A percentile compares a stretch with the other conserved stretches of the same genome.
Evolutionary conservation across 1,140 invertebrate genomes (phyloP).

Genomic region (Oryzaephilus surinamensis): DNA sequence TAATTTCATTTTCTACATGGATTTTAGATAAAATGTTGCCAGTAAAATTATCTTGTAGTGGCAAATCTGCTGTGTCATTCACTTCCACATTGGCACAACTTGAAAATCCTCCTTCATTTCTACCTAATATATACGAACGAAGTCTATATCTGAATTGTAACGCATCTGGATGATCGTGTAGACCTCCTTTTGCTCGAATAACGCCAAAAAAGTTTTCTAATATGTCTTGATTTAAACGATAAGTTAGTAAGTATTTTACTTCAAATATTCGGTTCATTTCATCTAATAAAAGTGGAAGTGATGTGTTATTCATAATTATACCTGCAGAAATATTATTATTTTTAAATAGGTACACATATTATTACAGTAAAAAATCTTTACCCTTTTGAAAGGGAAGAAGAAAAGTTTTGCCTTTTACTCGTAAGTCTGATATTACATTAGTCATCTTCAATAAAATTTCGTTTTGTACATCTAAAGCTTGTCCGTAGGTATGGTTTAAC

Average conservation of each 20-base stretch:
- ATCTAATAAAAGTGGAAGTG: not conserved
- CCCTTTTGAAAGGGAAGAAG: slow-evolving; percentile 1
- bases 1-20: too few relatives aligned
- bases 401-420: slow-evolving; percentile 1
- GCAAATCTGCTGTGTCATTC: slow-evolving; percentile 1
- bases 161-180: slow-evolving; percentile 16
- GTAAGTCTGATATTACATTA: not conserved
- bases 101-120: slow-evolving; percentile 14
- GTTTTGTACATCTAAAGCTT: not conserved
- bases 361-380: too few relatives aligned
- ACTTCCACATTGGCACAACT: slow-evolving; percentile 8
- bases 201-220: slow-evolving; percentile 27
- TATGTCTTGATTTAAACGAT: too few relatives aligned
- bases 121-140: slow-evolving; percentile 16
- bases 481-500: not conserved
- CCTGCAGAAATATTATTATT: too few relatives aligned
- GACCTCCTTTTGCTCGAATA: slow-evolving; percentile 20
- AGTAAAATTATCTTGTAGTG: too few relatives aligned
- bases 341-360: too few relatives aligned
- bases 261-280: not conserved
- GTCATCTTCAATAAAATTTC: not conserved
- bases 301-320: not conserved
- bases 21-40: too few relatives aligned
- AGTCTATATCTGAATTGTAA: slow-evolving; percentile 20
- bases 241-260: not conserved